Conservation (phyloP, 2,113 vertebrate genomes). For the Centropus unirufus region DNA sequence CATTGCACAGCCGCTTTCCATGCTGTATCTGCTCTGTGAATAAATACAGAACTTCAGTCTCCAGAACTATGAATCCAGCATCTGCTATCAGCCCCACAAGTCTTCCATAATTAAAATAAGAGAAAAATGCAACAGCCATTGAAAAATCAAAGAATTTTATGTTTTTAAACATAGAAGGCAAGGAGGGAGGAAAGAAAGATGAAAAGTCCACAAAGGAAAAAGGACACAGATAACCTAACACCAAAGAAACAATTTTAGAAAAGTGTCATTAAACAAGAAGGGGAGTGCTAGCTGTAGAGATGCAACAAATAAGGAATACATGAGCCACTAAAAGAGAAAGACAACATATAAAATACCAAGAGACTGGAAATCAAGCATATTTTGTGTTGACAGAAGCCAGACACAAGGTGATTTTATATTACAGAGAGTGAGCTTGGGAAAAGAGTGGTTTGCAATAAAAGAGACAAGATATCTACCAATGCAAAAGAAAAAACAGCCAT, state of each 20-base stretch:
- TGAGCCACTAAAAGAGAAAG: neutral
- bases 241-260: neutral
- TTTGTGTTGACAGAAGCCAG: neutral
- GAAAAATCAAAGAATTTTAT: neutral
- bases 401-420: neutral
- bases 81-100: neutral
- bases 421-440: neutral
- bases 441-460: neutral
- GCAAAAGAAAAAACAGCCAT: neutral
- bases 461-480: neutral
- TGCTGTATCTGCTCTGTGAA: constrained; percentile 84
- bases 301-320: constrained; percentile 28
- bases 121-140: neutral
- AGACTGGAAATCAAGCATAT: neutral
- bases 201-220: neutral
- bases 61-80: neutral
- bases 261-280: constrained; percentile 42
- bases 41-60: constrained; percentile 72
- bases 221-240: neutral
- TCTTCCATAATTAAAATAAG: neutral
- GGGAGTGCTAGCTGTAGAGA: neutral
- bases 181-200: neutral
- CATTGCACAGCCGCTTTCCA: constrained; percentile 79
- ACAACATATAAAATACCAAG: neutral
- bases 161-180: neutral